Evolutionary conservation across 2,113 vertebrate species (phyloP).

Genomic region (Ochotona princeps): DNA sequence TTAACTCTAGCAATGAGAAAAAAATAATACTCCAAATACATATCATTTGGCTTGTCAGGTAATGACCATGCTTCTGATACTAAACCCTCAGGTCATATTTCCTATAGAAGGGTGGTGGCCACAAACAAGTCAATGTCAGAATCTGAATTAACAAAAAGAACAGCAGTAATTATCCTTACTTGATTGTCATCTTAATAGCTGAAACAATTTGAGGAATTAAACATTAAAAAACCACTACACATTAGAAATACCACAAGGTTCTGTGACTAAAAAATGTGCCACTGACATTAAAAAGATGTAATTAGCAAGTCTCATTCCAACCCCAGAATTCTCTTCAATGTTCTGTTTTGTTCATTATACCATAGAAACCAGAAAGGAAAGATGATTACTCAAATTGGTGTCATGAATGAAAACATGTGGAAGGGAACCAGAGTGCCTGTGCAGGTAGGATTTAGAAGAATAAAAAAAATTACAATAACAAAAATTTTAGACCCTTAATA

Average conservation of each 20-base stretch:
- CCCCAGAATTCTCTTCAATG: background rate
- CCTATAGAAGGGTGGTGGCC: background rate
- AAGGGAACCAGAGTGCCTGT: background rate
- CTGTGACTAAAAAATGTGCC: constrained; percentile 18
- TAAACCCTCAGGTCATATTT: background rate
- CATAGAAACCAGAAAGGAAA: background rate
- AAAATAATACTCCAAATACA: background rate
- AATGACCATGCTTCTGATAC: background rate
- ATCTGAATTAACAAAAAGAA: constrained; percentile 35
- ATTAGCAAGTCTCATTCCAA: background rate
- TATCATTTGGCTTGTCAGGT: constrained; percentile 20
- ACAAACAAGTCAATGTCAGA: constrained; percentile 22
- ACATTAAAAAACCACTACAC: background rate
- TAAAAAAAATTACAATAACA: background rate
- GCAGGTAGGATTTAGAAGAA: background rate
- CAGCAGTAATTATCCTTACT: background rate
- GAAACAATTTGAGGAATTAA: constrained; percentile 14
- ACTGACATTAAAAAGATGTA: background rate
- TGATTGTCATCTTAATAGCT: background rate
- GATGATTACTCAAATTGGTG: constrained; percentile 29
- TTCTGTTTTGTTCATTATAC: background rate
- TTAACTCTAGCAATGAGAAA: constrained; percentile 19
- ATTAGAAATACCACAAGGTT: background rate
- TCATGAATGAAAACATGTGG: background rate
- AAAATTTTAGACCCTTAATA: constrained; percentile 27